A percentile compares a stretch with the other conserved stretches of the same genome.
phyloP scores from a whole-genome alignment of 2,888 invertebrate species.

The Oscheius onirici region DNA sequence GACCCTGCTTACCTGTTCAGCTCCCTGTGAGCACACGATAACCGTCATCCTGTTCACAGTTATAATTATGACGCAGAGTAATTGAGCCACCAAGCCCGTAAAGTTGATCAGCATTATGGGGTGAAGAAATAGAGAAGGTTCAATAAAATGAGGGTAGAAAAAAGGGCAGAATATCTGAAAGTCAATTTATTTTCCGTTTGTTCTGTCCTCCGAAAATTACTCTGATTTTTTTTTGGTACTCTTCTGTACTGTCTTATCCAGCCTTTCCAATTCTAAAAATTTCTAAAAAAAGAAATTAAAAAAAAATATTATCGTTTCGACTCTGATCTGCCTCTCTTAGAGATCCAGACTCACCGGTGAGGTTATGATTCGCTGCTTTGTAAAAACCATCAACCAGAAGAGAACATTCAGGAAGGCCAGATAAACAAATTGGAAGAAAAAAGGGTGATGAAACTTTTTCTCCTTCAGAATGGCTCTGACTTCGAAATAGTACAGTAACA shows the following conservation, averaged over 20 bases:
- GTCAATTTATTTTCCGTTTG: not conserved
- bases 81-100: not conserved
- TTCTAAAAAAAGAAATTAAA: not conserved
- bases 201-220: not conserved
- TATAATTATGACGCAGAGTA: not conserved
- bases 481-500: not conserved
- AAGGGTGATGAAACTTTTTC: not conserved
- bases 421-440: constrained; percentile 16
- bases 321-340: too few relatives aligned
- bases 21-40: not conserved
- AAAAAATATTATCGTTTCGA: too few relatives aligned
- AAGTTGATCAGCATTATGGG: constrained; percentile 8
- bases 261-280: not conserved
- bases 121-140: not conserved
- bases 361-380: constrained; percentile 3
- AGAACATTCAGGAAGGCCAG: not conserved
- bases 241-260: not conserved
- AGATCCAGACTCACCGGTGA: not conserved
- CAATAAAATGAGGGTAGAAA: constrained; percentile 11
- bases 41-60: constrained; percentile 3
- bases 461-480: not conserved
- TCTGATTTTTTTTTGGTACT: not conserved
- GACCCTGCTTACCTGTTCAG: constrained; percentile 2
- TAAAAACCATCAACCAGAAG: constrained; percentile 2
- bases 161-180: constrained; percentile 14